These are phyloP conservation scores for Theodoxus fluviatilis DNA, from an alignment of 2,888 invertebrate genomes.

Conservation along the genomic window DNA sequence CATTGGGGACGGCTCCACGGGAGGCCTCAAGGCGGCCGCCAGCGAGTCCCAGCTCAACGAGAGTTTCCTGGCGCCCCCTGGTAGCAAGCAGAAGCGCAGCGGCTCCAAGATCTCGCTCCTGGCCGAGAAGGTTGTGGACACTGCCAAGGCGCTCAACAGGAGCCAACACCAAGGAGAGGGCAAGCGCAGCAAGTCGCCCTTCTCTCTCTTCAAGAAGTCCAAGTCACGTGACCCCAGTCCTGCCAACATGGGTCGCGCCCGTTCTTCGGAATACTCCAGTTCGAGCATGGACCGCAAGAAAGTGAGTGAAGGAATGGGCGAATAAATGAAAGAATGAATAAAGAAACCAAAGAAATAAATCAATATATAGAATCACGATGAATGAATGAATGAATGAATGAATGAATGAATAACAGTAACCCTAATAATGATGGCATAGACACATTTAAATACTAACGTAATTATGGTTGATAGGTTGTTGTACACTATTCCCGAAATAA, in stretches of 20 bases:
- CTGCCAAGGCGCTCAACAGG: slow-evolving; percentile 22
- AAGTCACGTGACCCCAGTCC: slow-evolving; percentile 66
- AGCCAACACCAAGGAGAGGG: slow-evolving; percentile 22
- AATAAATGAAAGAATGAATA: too few relatives aligned
- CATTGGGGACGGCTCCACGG: slow-evolving; percentile 40
- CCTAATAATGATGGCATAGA: too few relatives aligned
- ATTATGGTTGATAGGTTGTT: too few relatives aligned
- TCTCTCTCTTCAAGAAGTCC: slow-evolving; percentile 72
- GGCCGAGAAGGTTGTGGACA: slow-evolving; percentile 46
- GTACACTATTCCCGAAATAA: too few relatives aligned
- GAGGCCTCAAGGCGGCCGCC: slow-evolving; percentile 48
- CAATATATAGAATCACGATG: not conserved
- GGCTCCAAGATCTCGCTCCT: slow-evolving; percentile 55
- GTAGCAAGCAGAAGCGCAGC: slow-evolving; percentile 69
- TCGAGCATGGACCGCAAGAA: slow-evolving; percentile 51
- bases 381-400: too few relatives aligned
- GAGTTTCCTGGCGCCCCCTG: slow-evolving; percentile 72
- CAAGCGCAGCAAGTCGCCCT: slow-evolving; percentile 77
- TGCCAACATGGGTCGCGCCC: slow-evolving; percentile 43
- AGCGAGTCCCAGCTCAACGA: slow-evolving; percentile 54
- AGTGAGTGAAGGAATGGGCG: too few relatives aligned
- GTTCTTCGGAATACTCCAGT: slow-evolving; percentile 52
- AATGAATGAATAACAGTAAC: too few relatives aligned
- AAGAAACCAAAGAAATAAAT: not conserved
- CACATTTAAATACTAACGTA: too few relatives aligned